Base-by-base conservation (phyloP, 1,140 invertebrate genomes). In the Drosophila leontia region DNA sequence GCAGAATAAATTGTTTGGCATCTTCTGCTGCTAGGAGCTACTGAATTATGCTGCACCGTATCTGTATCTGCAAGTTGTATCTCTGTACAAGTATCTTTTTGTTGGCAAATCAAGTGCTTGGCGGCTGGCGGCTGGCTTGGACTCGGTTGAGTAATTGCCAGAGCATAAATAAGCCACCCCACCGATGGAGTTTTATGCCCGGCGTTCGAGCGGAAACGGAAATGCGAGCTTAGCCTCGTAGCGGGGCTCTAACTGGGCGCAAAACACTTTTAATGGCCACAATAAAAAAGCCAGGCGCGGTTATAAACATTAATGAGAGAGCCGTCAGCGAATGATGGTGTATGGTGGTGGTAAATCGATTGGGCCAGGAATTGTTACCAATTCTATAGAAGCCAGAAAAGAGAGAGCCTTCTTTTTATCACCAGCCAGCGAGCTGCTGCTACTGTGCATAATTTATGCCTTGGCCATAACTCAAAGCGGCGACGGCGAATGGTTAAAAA, bases 1-100 rank as follows among this genome's bases (percentile, higher is more conserved):
- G 69, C 67, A 72, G 67, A 72, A 72, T 72, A 72, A 72, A 72
- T 72, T 72, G 45, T 56, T 62, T 74, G 77, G 70, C 69, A 76
- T 75, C 69, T 74, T 74, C 57, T 72, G 63, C 48, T 69, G 34
- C 17, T 34, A 29, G 26, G 6, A 29, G 23, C 23, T 41, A 29
- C 64, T 67, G 64, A 68, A 67, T 68, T 50, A 67, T 65, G 65
- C 51, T 70, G 65, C 23, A 69, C 7, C 26, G 48, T 39, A 55
- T 42, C 50, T 64, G 50, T 64, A 42, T 57, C 32, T 56, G 68
- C 59, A 50, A 56, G 23, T 58, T 70, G 65, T 70, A 45, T 67
- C 32, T 60, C 55, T 23, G 55, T 26, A 13, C 44, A 23, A 39
- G 65, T 71, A 71, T 72, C 37, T 69, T 58, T 56, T 57, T 50